Evolutionary conservation across 2,113 vertebrate species (phyloP), one percentile per base, ranked within the genome.

Genomic region (Psilopsiagon aurifrons): DNA sequence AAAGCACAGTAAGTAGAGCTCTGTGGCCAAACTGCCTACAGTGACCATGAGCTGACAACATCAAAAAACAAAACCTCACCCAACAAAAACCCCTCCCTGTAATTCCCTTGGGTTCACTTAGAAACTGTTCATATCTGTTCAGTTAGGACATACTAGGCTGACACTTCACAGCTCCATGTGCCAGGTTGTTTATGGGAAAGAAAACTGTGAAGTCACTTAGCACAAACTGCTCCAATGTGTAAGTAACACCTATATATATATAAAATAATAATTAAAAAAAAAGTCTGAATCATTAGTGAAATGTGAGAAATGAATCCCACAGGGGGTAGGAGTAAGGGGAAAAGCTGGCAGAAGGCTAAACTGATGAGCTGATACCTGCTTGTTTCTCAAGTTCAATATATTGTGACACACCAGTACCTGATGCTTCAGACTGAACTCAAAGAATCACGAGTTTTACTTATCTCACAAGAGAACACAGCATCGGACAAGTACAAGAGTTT

Each of bases 281-380:
- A 67, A 78, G 41, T 33, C 77, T 92, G 68, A 86, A 94, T 81
- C 33, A 29, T 46, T 43, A 63, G 35, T 59, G 33, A 59, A 7
- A 28, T 43, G 63, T 44, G 35, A 92, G 71, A 92, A 92, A 88
- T 16, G 1, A 86, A 77, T 93, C 3, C 12, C 55, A 55, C 23
- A 3, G 27, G 29, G 27, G 49, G 67, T 43, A 87, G 37, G 37
- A 31, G 51, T 24, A 83, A 88, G n/a, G 25, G 20, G 19, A 62
- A 71, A 90, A 95, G 39, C 28, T 29, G 60, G 23, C 64, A 92
- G 83, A 80, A 93, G 77, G 86, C 64, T 86, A 19, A 95, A 88
- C 49, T 44, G 71, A 88, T 73, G 59, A 73, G 57, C 78, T 83
- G 64, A 1, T 55, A 91, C 68, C 41, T 92, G 47, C 67, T 54